A percentile compares a stretch with the other conserved stretches of the same genome.
Evolutionary conservation across 2,113 vertebrate genomes (phyloP).

Genomic region (Piaya cayana): DNA sequence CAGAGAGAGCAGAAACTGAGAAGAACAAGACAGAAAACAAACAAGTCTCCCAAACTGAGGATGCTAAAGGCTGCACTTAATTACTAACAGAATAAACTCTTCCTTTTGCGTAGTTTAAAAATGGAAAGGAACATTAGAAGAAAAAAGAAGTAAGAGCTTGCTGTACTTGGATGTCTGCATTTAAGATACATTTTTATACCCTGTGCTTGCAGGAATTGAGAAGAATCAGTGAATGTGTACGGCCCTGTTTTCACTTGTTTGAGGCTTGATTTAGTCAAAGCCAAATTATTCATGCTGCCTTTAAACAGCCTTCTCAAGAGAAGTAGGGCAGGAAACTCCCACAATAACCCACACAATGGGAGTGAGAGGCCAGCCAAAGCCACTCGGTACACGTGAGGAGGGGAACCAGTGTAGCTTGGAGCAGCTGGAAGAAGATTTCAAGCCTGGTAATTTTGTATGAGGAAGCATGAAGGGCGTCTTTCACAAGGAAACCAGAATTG

Average conservation of each 20-base stretch:
- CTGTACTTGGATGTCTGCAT: not conserved
- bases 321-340: conserved; percentile 69
- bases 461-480: conserved; percentile 20
- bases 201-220: not conserved
- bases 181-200: not conserved
- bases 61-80: not conserved
- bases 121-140: not conserved
- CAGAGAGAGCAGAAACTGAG: not conserved
- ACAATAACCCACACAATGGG: conserved; percentile 35
- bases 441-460: conserved; percentile 14
- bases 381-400: conserved; percentile 12
- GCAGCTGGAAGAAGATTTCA: conserved; percentile 58
- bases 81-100: not conserved
- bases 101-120: not conserved
- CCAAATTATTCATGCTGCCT: conserved; percentile 50
- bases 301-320: conserved; percentile 58
- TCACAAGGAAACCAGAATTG: not conserved
- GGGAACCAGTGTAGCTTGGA: conserved; percentile 36
- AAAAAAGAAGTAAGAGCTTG: not conserved
- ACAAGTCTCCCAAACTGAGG: not conserved
- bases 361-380: conserved; percentile 49
- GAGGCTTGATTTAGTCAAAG: conserved; percentile 44
- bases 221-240: not conserved
- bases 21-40: not conserved
- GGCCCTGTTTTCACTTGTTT: conserved; percentile 6